Percentiles rank a stretch among this genome's conserved stretches.
These are phyloP conservation scores for Sebastes trivittatus DNA, from an alignment of 2,797 vertebrate genomes.

Conservation along the genomic window DNA sequence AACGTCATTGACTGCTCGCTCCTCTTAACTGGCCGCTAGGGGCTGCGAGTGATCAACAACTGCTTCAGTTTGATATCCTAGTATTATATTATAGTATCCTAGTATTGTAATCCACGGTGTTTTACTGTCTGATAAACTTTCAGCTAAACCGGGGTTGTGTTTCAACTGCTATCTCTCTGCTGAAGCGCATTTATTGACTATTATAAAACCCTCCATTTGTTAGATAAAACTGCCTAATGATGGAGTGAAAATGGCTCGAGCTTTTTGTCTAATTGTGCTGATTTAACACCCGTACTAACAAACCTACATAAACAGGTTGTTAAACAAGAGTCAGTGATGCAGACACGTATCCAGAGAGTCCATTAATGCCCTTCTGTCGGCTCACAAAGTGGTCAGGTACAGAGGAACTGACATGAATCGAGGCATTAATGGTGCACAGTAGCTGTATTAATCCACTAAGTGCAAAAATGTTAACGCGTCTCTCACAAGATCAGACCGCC, in stretches of 20 bases:
- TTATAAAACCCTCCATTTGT: background rate
- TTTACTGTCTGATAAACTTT: no score
- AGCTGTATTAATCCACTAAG: slow-evolving; percentile 1
- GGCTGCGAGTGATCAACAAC: no score
- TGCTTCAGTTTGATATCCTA: no score
- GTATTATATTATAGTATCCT: no score
- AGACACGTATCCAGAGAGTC: background rate
- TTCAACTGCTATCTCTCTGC: background rate
- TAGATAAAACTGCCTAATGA: background rate
- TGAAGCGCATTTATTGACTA: background rate
- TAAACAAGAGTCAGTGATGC: background rate
- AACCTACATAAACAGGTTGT: background rate
- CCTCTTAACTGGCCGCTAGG: no score
- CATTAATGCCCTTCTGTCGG: background rate
- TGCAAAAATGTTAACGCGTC: background rate
- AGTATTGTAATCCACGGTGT: no score
- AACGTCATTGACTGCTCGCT: no score
- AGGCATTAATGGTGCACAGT: background rate
- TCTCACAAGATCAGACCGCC: background rate
- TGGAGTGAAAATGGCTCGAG: background rate
- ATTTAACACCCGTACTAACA: background rate
- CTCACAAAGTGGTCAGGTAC: background rate
- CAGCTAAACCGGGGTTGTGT: no score
- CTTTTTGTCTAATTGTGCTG: background rate
- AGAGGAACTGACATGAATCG: background rate